phyloP scores from a whole-genome alignment of 2,113 vertebrate species.

The Ascaphus truei region DNA sequence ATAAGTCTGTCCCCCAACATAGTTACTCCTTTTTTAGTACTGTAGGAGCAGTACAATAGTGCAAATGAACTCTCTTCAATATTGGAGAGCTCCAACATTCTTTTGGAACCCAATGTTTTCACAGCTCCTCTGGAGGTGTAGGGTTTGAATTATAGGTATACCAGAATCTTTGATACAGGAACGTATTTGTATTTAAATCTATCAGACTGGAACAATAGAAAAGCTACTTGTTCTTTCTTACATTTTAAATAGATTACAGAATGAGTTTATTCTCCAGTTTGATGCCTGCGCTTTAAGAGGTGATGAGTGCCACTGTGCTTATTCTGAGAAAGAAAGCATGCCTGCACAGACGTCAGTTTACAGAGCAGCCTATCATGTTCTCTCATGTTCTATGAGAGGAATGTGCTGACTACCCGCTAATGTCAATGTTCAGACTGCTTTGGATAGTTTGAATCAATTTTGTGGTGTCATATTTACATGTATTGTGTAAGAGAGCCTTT shows the following conservation, averaged over 20 bases:
- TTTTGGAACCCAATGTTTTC: too few species aligned
- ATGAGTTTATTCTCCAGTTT: background rate
- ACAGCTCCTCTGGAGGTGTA: too few species aligned
- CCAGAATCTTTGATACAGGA: background rate
- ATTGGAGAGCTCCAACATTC: too few species aligned
- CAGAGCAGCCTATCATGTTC: slow-evolving; percentile 23
- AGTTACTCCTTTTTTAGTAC: too few species aligned
- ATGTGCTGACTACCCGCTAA: slow-evolving; percentile 22
- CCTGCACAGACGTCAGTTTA: slow-evolving; percentile 25
- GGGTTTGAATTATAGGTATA: too few species aligned
- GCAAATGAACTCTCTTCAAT: too few species aligned
- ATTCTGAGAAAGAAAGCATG: slow-evolving; percentile 4
- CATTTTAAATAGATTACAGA: background rate
- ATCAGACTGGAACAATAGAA: slow-evolving; percentile 9
- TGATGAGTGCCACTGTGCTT: slow-evolving; percentile 3
- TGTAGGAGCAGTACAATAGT: too few species aligned
- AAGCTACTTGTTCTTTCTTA: slow-evolving; percentile 2
- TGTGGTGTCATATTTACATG: background rate
- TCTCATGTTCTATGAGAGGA: background rate
- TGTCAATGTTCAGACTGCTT: slow-evolving; percentile 12
- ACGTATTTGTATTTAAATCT: background rate
- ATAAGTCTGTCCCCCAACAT: too few species aligned
- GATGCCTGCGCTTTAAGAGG: slow-evolving; percentile 1
- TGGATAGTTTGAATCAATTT: background rate
- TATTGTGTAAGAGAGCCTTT: slow-evolving; percentile 1